Base-by-base conservation (phyloP, 2,888 invertebrate genomes). In the Monopis laevigella region DNA sequence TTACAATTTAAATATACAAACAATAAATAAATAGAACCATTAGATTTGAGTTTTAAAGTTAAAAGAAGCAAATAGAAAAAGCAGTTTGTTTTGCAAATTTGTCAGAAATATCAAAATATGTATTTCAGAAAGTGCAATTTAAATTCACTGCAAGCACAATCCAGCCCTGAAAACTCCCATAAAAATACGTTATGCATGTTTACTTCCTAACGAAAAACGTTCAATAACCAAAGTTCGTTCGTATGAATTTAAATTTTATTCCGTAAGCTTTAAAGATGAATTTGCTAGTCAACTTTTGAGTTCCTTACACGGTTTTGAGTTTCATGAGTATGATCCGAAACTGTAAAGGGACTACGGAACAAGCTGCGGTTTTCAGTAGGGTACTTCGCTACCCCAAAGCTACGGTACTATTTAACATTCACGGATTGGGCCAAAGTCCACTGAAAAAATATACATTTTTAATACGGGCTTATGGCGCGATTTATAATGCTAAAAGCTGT, bases 121-220 rank as follows among this genome's bases (percentile, higher is more conserved):
- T 32, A 17, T 32, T 63, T 61, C 53, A 58, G 49, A 54, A 57
- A 60, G 53, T 50, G 49, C 51, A 51, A 58, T 67, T 65, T 56
- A 58, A 64, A 67, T 68, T 63, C 64, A 59, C 58, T 63, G 62
- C 64, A 61, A 53, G 54, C 58, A 52, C 53, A 62, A 57, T 55
- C 53, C 56, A 51, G 46, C 52, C 54, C 56, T 59, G 56, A 58
- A 60, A n/a, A 58, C 55, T 54, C 58, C 48, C 46, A 51, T 48
- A 51, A 53, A 53, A 53, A 63, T 59, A 63, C 59, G 53, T 55
- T 58, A 57, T 58, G 54, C 58, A 55, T 53, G 51, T 36, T 36
- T 28, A n/a, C n/a, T n/a, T n/a, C n/a, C n/a, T n/a, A n/a, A n/a
- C n/a, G n/a, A n/a, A n/a, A n/a, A n/a, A n/a, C n/a, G n/a, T n/a